Base-by-base conservation (phyloP, 2,888 invertebrate species). In the Chloromyia formosa region DNA sequence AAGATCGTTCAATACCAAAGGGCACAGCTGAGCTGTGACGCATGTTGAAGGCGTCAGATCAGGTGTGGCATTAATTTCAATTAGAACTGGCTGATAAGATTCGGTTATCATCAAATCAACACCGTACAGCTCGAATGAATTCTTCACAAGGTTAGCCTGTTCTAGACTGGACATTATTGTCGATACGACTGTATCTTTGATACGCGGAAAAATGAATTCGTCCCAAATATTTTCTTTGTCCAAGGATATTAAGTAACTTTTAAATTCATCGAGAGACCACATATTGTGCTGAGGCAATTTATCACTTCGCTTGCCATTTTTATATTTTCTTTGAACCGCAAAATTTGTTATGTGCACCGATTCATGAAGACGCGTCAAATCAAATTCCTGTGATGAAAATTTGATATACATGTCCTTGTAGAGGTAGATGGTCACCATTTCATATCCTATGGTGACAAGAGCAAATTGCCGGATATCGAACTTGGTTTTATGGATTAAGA, bases 391-490 rank as follows among this genome's bases (percentile, higher is more conserved):
- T 0, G 93, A 94, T 82, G 95, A 95, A 84, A 96, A 95, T 77
- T 95, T 89, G 69, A 96, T 86, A 81, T 96, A 94, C 81, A 94
- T 93, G 80, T 94, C 90, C 80, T 88, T 91, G 84, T 95, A 96
- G 86, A 94, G 90, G 94, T 95, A 96, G 80, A 96, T 90, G 0
- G 92, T 91, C 2, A 35, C 3, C 68, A 96, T 86, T 78, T 89
- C 89, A 79, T 91, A 92, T 54, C 93, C 77, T 9, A 84, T 94
- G 0, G 95, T 91, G 2, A 84, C 75, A 71, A 96, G 85, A 84
- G 95, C 95, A 89, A 95, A 96, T 84, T 95, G 94, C 9, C 96
- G 89, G 77, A 96, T 94, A 82, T 96, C 96, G 82, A 96, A 96
- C 86, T 96, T 96, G 0, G 94, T 95, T 76, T 92, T 91, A 82